Percentiles rank a stretch among this genome's conserved stretches.
Evolutionary conservation across 2,888 invertebrate species (phyloP).

Genomic region (Poecilobothrus nobilitatus): DNA sequence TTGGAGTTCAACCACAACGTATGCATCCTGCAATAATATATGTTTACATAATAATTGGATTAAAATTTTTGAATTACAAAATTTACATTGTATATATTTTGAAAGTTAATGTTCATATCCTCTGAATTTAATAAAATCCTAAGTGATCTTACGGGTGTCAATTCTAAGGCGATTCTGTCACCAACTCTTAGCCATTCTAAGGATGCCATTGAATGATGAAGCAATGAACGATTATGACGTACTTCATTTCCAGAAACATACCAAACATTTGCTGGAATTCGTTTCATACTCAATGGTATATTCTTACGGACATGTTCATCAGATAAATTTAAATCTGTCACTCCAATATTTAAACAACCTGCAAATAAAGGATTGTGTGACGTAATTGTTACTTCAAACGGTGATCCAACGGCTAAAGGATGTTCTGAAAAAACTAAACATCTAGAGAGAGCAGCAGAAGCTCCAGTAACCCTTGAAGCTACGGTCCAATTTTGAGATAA

Average conservation of each 20-base stretch:
- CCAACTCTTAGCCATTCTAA: slow-evolving; percentile 75
- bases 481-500: slow-evolving; percentile 43
- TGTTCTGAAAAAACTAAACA: slow-evolving; percentile 43
- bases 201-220: slow-evolving; percentile 56
- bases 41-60: slow-evolving; percentile 7
- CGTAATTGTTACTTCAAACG: slow-evolving; percentile 41
- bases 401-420: slow-evolving; percentile 39
- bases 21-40: slow-evolving; percentile 57
- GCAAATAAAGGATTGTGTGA: slow-evolving; percentile 42
- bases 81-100: slow-evolving; percentile 67
- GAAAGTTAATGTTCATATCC: slow-evolving; percentile 65
- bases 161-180: slow-evolving; percentile 67
- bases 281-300: slow-evolving; percentile 55
- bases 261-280: slow-evolving; percentile 55
- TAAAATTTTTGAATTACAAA: neutral
- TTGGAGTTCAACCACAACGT: slow-evolving; percentile 72
- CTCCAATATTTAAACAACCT: slow-evolving; percentile 67
- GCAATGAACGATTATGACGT: slow-evolving; percentile 54
- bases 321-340: slow-evolving; percentile 60
- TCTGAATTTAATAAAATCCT: slow-evolving; percentile 75
- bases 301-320: slow-evolving; percentile 56
- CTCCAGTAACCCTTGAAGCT: slow-evolving; percentile 37
- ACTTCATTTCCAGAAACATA: slow-evolving; percentile 54
- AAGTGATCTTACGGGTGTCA: slow-evolving; percentile 59
- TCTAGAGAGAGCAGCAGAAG: slow-evolving; percentile 38